These are phyloP conservation scores for Invenusta paracnida DNA, from an alignment of 2,888 invertebrate species.

Conservation along the genomic window DNA sequence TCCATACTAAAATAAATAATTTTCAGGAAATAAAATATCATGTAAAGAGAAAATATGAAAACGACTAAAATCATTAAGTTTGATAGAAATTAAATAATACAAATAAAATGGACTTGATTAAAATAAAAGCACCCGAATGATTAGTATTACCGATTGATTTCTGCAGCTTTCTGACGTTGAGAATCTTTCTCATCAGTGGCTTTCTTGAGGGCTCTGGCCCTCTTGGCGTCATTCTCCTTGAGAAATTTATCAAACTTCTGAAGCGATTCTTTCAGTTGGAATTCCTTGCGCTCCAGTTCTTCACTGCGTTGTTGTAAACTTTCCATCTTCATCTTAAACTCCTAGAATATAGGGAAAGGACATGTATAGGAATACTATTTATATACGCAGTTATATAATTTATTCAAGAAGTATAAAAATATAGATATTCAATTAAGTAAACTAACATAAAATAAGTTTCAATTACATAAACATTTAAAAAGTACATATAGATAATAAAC, in stretches of 20 bases:
- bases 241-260: slow-evolving; percentile 61
- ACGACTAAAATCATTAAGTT: too few relatives aligned
- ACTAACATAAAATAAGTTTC: too few relatives aligned
- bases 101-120: too few relatives aligned
- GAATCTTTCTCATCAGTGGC: slow-evolving; percentile 59
- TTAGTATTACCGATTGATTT: slow-evolving; percentile 58
- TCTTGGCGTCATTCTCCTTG: slow-evolving; percentile 61
- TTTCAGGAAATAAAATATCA: too few relatives aligned
- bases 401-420: too few relatives aligned
- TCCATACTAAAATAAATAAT: too few relatives aligned
- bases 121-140: too few relatives aligned
- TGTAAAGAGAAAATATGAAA: too few relatives aligned
- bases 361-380: neutral
- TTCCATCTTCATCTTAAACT: slow-evolving; percentile 62
- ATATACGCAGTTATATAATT: neutral
- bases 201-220: slow-evolving; percentile 59
- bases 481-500: too few relatives aligned
- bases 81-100: too few relatives aligned
- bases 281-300: slow-evolving; percentile 60
- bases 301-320: slow-evolving; percentile 60
- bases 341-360: slow-evolving; percentile 50
- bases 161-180: slow-evolving; percentile 58
- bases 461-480: neutral
- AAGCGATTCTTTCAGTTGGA: slow-evolving; percentile 59
- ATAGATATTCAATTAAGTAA: too few relatives aligned